These are phyloP conservation scores for Rhombomys opimus DNA, from an alignment of 2,113 vertebrate species.

Conservation along the genomic window DNA sequence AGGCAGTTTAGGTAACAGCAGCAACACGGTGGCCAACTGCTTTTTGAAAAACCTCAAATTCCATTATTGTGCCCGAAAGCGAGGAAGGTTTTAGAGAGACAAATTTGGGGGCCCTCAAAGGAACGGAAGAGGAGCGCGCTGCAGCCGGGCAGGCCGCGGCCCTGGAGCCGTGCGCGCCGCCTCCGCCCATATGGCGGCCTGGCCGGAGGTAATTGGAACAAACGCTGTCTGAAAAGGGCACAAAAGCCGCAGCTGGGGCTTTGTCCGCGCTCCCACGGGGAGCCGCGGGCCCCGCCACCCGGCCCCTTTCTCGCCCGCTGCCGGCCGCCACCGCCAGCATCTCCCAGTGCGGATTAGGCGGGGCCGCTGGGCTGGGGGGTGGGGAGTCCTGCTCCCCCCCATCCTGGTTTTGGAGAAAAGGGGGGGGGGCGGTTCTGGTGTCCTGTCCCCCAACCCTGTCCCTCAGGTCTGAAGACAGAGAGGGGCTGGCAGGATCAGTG, in stretches of 20 bases:
- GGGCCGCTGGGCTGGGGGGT: conserved; percentile 27
- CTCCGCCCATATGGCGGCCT: conserved; percentile 87
- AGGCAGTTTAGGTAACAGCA: neutral
- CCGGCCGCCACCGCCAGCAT: conserved; percentile 77
- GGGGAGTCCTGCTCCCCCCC: neutral
- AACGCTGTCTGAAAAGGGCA: conserved; percentile 86
- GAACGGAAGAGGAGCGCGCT: neutral
- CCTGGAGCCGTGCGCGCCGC: conserved; percentile 70
- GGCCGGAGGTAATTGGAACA: conserved; percentile 86
- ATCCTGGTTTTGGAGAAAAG: neutral
- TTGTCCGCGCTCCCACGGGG: conserved; percentile 84
- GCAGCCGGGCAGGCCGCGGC: conserved; percentile 46
- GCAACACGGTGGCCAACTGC: neutral
- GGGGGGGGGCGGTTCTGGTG: neutral
- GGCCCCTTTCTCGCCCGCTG: conserved; percentile 77
- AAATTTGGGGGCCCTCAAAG: conserved; percentile 51
- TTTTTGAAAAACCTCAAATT: neutral
- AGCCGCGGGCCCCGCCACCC: conserved; percentile 79
- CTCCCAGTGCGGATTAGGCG: conserved; percentile 82
- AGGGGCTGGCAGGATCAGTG: neutral
- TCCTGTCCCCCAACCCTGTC: neutral
- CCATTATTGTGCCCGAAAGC: neutral
- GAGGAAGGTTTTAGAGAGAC: neutral
- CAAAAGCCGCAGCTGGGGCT: conserved; percentile 89
- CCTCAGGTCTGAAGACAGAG: conserved; percentile 13